These are phyloP conservation scores for Xiphophorus maculatus DNA, from an alignment of 2,113 vertebrate species.

Conservation along the genomic window DNA sequence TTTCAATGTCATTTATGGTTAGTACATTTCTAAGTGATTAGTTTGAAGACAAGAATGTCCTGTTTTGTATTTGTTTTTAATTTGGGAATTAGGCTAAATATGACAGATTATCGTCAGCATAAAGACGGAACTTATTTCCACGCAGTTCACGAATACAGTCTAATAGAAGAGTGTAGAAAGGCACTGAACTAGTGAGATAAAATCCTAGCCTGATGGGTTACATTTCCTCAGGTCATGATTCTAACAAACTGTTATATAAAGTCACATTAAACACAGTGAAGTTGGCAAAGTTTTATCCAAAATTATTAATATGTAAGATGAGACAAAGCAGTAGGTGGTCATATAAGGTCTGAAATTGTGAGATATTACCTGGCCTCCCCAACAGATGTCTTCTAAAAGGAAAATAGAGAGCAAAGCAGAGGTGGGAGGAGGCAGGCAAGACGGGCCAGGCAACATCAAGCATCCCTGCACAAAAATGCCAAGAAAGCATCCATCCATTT, in stretches of 20 bases:
- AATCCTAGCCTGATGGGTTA: no score
- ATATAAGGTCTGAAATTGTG: neutral
- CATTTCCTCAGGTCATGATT: no score
- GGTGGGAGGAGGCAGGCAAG: slow-evolving; percentile 31
- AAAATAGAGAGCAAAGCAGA: slow-evolving; percentile 31
- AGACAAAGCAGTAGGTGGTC: neutral
- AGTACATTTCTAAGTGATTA: neutral
- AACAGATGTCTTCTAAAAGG: slow-evolving; percentile 56
- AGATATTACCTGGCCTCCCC: neutral
- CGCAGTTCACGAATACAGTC: no score
- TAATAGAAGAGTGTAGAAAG: no score
- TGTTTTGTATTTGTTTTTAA: no score
- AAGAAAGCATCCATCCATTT: slow-evolving; percentile 77
- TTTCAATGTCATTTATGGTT: no score
- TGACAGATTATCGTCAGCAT: no score
- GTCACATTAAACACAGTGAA: neutral
- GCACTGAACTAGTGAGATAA: no score
- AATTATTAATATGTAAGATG: no score
- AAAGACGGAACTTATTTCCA: no score
- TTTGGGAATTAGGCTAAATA: no score
- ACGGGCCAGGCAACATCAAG: slow-evolving; percentile 53
- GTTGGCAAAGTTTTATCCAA: neutral
- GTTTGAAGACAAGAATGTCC: neutral
- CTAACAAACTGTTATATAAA: no score
- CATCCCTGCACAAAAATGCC: slow-evolving; percentile 67